Evolutionary conservation across 2,113 vertebrate species (phyloP), one percentile per base, ranked within the genome.

Genomic region (Larimichthys crocea): DNA sequence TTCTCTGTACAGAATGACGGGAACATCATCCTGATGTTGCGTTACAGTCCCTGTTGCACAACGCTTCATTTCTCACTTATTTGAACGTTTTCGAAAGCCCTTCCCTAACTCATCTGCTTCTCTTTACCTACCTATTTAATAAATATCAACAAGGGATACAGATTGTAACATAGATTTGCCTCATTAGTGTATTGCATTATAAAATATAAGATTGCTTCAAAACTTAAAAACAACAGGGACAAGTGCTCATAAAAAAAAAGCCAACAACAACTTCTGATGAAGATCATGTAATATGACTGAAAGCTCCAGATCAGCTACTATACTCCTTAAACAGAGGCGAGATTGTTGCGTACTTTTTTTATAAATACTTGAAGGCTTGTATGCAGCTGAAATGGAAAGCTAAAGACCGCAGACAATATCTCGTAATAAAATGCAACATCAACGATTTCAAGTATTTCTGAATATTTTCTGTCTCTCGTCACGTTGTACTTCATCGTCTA

Each of bases 31-130:
- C 48, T 61, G 40, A 77, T 75, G 65, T 76, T 68, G 63, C 63
- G 74, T 79, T 85, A 59, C 77, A 75, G 66, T 29, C 59, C 3
- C 14, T 63, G 59, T 89, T 91, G 82, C 86, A 81, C 84, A 89
- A 83, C 79, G 85, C 79, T 83, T 69, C 55, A 52, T 66, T 59
- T 71, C 15, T 83, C 62, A 49, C 63, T 79, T 73, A 57, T 72
- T 61, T 44, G 49, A 80, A 78, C 19, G 24, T 85, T 70, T 70
- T 65, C 26, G 11, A 61, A 61, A 81, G 81, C 83, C 81, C 74
- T 76, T 86, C 80, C 85, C 83, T 10, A 61, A 84, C 31, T 74
- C 80, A 86, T 90, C 87, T 90, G 87, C 80, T 90, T 89, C 70
- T 74, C 67, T 69, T 86, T 74, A 80, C 66, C 50, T 29, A 46